Evolutionary conservation across 2,113 vertebrate genomes (phyloP).

Genomic region (Nothoprocta perdicaria): DNA sequence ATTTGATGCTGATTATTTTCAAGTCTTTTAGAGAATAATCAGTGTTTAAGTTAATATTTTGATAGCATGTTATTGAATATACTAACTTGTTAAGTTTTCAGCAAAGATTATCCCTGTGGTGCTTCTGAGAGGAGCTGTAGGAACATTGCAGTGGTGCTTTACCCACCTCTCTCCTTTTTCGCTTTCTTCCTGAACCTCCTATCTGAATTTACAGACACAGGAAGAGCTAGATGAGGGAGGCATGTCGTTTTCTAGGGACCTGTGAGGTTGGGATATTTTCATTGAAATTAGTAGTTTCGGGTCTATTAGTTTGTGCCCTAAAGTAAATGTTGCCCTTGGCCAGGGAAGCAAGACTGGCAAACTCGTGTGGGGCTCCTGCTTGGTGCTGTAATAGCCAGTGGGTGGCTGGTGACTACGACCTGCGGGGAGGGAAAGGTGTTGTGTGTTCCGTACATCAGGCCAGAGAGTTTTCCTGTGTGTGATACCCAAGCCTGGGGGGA

Average conservation of each 20-base stretch:
- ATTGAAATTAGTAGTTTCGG: background rate
- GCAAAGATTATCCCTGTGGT: background rate
- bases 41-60: background rate
- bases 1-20: background rate
- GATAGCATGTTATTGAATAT: background rate
- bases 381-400: accelerated
- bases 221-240: background rate
- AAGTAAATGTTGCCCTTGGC: background rate
- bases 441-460: background rate
- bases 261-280: background rate
- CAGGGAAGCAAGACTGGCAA: background rate
- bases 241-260: background rate
- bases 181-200: background rate
- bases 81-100: background rate
- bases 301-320: background rate
- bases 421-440: background rate
- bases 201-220: accelerated
- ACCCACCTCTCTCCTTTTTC: background rate
- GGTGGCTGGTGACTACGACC: background rate
- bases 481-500: background rate
- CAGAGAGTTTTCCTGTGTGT: background rate
- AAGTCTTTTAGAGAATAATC: background rate
- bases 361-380: accelerated
- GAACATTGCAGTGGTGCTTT: background rate
- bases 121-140: background rate